Evolutionary conservation across 2,797 vertebrate species (phyloP).

Genomic region (Liparis tanakae): DNA sequence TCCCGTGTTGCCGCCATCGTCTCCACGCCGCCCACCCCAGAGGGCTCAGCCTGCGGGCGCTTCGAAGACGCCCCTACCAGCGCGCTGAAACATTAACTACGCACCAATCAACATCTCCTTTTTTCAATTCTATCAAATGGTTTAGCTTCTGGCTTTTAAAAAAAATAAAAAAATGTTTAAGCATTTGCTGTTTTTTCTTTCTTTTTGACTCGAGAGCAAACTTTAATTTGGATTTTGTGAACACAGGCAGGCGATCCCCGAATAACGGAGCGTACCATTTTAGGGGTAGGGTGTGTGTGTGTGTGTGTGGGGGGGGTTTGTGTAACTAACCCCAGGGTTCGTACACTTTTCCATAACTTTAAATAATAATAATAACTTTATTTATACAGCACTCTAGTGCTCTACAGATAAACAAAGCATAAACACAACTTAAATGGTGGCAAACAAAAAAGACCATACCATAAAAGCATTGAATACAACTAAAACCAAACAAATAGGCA

Average conservation of each 20-base stretch:
- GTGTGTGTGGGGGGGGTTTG: slow-evolving; percentile 36
- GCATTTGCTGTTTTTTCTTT: slow-evolving; percentile 57
- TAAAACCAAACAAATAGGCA: too few relatives aligned
- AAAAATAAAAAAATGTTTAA: slow-evolving; percentile 45
- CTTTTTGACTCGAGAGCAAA: slow-evolving; percentile 48
- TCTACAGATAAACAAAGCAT: too few relatives aligned
- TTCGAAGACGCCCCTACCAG: slow-evolving; percentile 73
- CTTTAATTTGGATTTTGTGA: slow-evolving; percentile 72
- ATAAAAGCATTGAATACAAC: too few relatives aligned
- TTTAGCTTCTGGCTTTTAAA: slow-evolving; percentile 65
- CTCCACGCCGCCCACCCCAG: slow-evolving; percentile 74
- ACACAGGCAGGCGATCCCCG: slow-evolving; percentile 70
- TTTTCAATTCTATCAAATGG: slow-evolving; percentile 46
- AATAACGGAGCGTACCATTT: slow-evolving; percentile 60
- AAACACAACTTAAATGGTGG: too few relatives aligned
- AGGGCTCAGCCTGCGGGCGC: slow-evolving; percentile 69
- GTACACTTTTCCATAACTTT: too few relatives aligned
- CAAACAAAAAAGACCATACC: too few relatives aligned
- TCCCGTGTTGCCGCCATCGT: slow-evolving; percentile 82
- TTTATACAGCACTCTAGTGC: too few relatives aligned
- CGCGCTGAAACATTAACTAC: slow-evolving; percentile 81
- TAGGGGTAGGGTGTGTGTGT: slow-evolving; percentile 66
- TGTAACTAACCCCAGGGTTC: slow-evolving; percentile 70
- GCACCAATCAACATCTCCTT: slow-evolving; percentile 73
- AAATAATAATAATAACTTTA: too few relatives aligned